A percentile compares a stretch with the other conserved stretches of the same genome.
phyloP scores from a whole-genome alignment of 2,113 vertebrate genomes.

The Rhabdomys dilectus region DNA sequence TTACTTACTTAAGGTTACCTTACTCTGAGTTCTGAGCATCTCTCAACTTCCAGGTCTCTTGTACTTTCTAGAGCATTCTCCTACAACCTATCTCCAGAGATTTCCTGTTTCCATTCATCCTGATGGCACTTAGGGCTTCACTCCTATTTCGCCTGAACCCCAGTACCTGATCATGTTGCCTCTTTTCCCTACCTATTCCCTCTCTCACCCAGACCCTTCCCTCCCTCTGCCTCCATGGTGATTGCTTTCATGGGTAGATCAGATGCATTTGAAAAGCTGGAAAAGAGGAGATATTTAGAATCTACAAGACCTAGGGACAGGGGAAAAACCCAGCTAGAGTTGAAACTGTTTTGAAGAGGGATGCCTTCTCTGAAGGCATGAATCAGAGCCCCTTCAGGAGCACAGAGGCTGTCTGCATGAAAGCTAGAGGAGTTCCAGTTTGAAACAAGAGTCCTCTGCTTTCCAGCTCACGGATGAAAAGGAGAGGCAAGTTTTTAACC shows the following conservation, averaged over 20 bases:
- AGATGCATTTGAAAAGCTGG: constrained; percentile 20
- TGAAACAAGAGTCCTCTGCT: background rate
- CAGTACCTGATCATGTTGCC: too few species aligned
- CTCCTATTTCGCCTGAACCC: too few species aligned
- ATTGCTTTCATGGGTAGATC: background rate
- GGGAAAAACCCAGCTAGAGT: background rate
- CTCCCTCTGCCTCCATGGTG: too few species aligned
- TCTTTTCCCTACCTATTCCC: too few species aligned
- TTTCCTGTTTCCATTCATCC: too few species aligned
- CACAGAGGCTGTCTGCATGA: background rate
- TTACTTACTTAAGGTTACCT: too few species aligned
- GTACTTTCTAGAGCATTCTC: too few species aligned
- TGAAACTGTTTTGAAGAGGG: background rate
- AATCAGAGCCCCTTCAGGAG: background rate
- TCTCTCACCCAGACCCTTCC: too few species aligned
- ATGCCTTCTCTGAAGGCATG: background rate
- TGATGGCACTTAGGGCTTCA: too few species aligned
- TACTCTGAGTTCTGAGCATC: too few species aligned
- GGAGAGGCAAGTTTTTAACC: background rate
- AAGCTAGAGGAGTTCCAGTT: background rate
- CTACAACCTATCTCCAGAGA: too few species aligned
- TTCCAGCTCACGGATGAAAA: background rate
- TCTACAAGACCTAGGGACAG: background rate
- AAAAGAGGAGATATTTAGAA: background rate
- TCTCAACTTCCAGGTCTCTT: too few species aligned